Evolutionary conservation across 2,888 invertebrate species (phyloP).

Genomic region (Toxonevra muliebris): DNA sequence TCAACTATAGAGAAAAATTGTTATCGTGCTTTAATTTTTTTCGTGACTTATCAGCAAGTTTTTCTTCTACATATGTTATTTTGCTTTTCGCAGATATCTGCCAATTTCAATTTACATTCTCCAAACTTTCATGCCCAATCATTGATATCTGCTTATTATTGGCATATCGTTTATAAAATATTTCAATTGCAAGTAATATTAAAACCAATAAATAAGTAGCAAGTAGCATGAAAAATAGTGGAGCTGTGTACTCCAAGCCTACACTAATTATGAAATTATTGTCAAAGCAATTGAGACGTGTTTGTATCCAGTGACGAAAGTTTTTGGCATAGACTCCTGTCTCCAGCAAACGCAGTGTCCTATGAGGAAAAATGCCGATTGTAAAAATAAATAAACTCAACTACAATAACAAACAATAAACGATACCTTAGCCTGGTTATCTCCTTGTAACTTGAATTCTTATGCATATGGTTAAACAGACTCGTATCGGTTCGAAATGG

Average conservation of each 20-base stretch:
- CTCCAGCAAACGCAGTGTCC: slow-evolving; percentile 47
- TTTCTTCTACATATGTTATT: too few species aligned
- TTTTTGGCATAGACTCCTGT: slow-evolving; percentile 51
- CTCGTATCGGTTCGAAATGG: slow-evolving; percentile 49
- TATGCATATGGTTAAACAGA: slow-evolving; percentile 47
- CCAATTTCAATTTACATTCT: too few species aligned
- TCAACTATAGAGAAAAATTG: too few species aligned
- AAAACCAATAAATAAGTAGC: slow-evolving; percentile 43
- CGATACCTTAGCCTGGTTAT: slow-evolving; percentile 48
- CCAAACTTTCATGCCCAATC: not conserved
- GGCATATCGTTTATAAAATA: slow-evolving; percentile 37
- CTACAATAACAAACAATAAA: not conserved
- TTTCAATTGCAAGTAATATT: slow-evolving; percentile 46
- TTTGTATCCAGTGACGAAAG: slow-evolving; percentile 48
- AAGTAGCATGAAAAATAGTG: slow-evolving; percentile 50
- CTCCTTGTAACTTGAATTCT: slow-evolving; percentile 57
- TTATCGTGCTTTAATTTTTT: too few species aligned
- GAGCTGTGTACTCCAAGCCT: slow-evolving; percentile 58
- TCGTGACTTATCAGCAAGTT: too few species aligned
- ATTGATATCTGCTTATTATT: not conserved
- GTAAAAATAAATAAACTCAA: not conserved
- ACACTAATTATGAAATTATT: slow-evolving; percentile 53
- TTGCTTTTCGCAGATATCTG: too few species aligned
- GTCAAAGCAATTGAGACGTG: slow-evolving; percentile 49
- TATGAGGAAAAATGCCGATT: slow-evolving; percentile 6